Evolutionary conservation across 2,797 vertebrate genomes (phyloP).

Genomic region (Stomatorhinus walkeri): DNA sequence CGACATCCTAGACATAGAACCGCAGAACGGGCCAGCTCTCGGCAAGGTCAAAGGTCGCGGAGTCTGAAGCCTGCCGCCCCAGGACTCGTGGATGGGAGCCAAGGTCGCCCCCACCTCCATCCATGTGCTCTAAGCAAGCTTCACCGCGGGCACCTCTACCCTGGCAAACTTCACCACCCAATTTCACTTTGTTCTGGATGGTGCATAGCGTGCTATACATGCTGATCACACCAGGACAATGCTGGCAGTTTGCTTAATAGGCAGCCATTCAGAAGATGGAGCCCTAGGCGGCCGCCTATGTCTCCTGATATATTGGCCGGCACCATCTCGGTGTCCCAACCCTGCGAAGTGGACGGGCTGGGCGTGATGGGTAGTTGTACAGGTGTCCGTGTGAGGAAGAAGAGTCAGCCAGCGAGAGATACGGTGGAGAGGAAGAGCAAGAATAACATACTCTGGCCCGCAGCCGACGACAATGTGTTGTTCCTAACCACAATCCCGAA

Average conservation of each 20-base stretch:
- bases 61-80: background rate
- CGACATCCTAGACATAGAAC: background rate
- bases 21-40: background rate
- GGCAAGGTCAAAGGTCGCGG: background rate
- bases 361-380: background rate
- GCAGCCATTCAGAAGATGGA: background rate
- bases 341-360: background rate
- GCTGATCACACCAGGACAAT: background rate
- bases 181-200: background rate
- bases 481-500: background rate
- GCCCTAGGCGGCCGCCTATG: background rate
- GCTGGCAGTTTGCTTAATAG: background rate
- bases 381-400: background rate
- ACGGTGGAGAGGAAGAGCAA: background rate
- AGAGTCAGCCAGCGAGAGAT: background rate
- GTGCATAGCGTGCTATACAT: background rate
- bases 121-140: background rate
- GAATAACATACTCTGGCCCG: background rate
- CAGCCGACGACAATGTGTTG: background rate
- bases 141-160: background rate
- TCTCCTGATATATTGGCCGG: background rate
- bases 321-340: background rate
- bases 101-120: background rate
- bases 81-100: background rate
- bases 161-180: background rate